Evolutionary conservation across 2,113 vertebrate species (phyloP), one percentile per base, ranked within the genome.

Genomic region (Syrrhaptes paradoxus): DNA sequence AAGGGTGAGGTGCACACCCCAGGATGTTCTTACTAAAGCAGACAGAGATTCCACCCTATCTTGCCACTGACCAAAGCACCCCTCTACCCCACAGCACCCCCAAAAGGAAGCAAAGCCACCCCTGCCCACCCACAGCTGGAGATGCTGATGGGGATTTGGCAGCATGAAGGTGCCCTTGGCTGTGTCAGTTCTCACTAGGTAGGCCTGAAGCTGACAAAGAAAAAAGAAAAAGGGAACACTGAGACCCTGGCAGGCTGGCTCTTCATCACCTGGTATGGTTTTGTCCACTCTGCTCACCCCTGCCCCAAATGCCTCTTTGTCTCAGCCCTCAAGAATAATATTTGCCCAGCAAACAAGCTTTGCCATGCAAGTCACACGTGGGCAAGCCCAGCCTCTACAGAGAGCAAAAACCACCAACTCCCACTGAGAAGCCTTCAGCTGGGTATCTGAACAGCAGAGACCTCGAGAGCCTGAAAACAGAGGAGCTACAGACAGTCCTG

Each of bases 281-380:
- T 57, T 74, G 28, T 87, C 29, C 24, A 28, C 32, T 85, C 77
- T 86, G 36, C 41, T 83, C 65, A 38, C 4, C 26, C 49, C 26
- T 43, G 6, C 11, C 32, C 46, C 76, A 68, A 73, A 77, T 24
- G n/a, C 5, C 65, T 71, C 61, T 78, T 76, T 17, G 17, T 63
- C 55, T 45, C 91, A 95, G 72, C 89, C 80, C 83, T 87, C 51
- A 84, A 87, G 85, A n/a, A 51, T 51, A 86, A 49, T 81, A 92
- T 89, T 87, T 92, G 32, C 57, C 78, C 87, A 90, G 74, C 79
- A 92, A 96, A 95, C 36, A 58, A 92, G 76, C 41, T 73, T 51
- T 52, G 41, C 34, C 32, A 46, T 38, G 68, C n/a, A 63, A 89
- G 55, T 7, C 73, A 41, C 0, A 5, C 78, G 43, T 3, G 2